Evolutionary conservation across 2,797 vertebrate species (phyloP), one percentile per base, ranked within the genome.

Genomic region (Oryzias dopingdopingensis): DNA sequence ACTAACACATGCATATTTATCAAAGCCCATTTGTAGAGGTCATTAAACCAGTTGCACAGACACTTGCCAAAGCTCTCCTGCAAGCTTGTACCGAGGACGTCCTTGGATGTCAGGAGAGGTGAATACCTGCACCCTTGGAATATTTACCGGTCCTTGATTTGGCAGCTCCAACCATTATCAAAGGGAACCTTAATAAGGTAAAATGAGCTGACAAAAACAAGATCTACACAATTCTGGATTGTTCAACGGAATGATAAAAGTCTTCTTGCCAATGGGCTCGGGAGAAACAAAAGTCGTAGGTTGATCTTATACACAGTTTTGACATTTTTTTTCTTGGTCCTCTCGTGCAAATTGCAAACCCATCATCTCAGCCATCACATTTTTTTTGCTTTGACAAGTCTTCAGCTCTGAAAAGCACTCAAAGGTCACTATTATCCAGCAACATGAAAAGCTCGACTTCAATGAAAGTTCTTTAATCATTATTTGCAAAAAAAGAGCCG

Each of bases 1-100:
- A 52, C 59, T 37, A 77, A 79, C 62, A 48, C 72, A 83, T 84
- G 52, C 76, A 84, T 85, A 86, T 88, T 83, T 74, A 87, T 86
- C 74, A 74, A 70, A 70, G 77, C 67, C 32, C 40, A 22, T 71
- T 64, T 62, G 61, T 49, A 48, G 53, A 59, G 75, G 72, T 79
- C 67, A 66, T 75, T 58, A 72, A 62, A 63, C 6, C 42, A 67
- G 59, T 41, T 0, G 23, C 6, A 59, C 22, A 26, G 70, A 62
- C 45, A 57, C 60, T 42, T 15, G 29, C 43, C 48, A 52, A 32
- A 18, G 57, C 52, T 71, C 48, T 15, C 24, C 65, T 29, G 58
- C 53, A 62, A 51, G 65, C 69, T 63, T 56, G 60, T 42, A 54
- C 62, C 29, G 29, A 60, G 70, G 41, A 17, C 41, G 74, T 81